A percentile compares a stretch with the other conserved stretches of the same genome.
phyloP scores from a whole-genome alignment of 2,797 vertebrate species.

The Gallinago solitaria region DNA sequence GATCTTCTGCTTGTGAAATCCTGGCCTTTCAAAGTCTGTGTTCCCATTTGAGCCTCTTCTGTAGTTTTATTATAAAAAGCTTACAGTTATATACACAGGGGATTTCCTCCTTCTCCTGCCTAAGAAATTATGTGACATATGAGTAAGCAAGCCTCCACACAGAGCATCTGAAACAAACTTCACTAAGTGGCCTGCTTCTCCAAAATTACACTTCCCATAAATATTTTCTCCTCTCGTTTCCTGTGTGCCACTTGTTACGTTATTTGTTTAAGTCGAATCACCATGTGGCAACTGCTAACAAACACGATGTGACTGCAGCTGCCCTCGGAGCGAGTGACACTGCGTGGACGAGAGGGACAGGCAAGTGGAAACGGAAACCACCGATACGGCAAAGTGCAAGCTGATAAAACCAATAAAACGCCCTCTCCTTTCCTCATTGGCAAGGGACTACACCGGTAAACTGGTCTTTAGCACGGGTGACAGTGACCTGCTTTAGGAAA shows the following conservation, averaged over 20 bases:
- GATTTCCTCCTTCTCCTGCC: background rate
- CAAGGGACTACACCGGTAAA: background rate
- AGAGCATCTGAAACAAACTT: background rate
- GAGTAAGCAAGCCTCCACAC: background rate
- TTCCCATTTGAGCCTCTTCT: background rate
- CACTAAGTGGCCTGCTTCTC: background rate
- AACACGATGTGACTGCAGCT: background rate
- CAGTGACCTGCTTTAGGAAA: background rate
- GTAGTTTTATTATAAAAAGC: background rate
- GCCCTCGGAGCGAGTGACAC: background rate
- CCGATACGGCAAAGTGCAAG: background rate
- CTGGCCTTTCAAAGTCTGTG: background rate
- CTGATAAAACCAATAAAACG: background rate
- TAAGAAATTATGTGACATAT: background rate
- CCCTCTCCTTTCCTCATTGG: background rate
- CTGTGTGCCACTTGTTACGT: background rate
- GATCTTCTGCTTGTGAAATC: background rate
- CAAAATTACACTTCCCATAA: background rate
- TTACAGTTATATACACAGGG: background rate
- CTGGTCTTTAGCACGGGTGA: background rate
- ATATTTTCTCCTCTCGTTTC: conserved; percentile 3
- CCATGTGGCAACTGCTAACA: background rate
- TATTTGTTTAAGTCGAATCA: background rate
- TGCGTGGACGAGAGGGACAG: background rate
- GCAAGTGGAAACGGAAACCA: background rate